phyloP scores from a whole-genome alignment of 2,888 invertebrate species.

The Stenurella melanura region DNA sequence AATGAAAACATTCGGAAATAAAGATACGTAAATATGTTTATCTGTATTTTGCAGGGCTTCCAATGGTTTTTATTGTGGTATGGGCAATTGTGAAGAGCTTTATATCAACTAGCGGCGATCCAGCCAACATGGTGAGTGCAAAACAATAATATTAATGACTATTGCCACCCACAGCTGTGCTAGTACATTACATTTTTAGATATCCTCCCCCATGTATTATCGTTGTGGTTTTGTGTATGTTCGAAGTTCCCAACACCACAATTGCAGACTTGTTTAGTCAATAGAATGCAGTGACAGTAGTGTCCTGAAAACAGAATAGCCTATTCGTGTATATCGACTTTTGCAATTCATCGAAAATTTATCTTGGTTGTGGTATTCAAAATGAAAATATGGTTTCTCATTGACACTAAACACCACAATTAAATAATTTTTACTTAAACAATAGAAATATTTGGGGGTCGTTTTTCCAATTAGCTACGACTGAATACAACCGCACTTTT shows the following conservation, averaged over 20 bases:
- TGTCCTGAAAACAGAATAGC: too few relatives aligned
- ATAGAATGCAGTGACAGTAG: too few relatives aligned
- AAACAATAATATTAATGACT: slow-evolving; percentile 12
- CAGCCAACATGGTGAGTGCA: slow-evolving; percentile 58
- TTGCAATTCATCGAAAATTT: too few relatives aligned
- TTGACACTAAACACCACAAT: too few relatives aligned
- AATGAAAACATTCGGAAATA: not conserved
- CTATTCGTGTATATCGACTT: too few relatives aligned
- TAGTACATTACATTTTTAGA: slow-evolving; percentile 8
- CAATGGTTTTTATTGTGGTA: slow-evolving; percentile 75
- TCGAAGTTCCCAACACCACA: not conserved
- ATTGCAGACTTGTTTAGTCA: not conserved
- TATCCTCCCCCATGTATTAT: not conserved
- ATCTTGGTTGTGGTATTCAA: too few relatives aligned
- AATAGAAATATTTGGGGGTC: too few relatives aligned
- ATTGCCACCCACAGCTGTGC: not conserved
- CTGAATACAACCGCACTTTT: too few relatives aligned
- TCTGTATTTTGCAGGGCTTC: slow-evolving; percentile 73
- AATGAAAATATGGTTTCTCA: too few relatives aligned
- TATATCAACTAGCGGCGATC: slow-evolving; percentile 50
- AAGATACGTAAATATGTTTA: not conserved
- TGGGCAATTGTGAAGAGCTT: slow-evolving; percentile 77
- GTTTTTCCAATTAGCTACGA: too few relatives aligned
- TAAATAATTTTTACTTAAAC: too few relatives aligned
- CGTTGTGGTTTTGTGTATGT: not conserved